phyloP scores from a whole-genome alignment of 2,888 invertebrate species.

The Hydroisotoma schaefferi region DNA sequence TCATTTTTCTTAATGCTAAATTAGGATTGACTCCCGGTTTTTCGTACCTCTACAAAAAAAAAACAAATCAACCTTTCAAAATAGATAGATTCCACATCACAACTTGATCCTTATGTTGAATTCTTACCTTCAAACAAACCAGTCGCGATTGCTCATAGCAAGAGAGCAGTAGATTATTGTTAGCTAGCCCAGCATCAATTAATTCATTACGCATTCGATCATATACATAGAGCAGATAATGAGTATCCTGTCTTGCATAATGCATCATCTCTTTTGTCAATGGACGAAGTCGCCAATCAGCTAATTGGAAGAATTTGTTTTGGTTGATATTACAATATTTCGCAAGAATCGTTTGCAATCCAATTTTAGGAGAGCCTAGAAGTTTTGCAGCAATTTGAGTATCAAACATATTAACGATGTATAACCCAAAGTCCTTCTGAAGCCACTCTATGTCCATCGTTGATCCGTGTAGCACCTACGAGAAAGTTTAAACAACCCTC shows the following conservation, averaged over 20 bases:
- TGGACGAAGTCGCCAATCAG: constrained; percentile 85
- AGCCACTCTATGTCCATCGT: constrained; percentile 86
- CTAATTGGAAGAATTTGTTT: constrained; percentile 87
- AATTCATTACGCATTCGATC: constrained; percentile 73
- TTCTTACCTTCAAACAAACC: constrained; percentile 64
- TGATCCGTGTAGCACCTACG: constrained; percentile 85
- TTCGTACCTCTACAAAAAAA: constrained; percentile 57
- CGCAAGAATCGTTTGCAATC: constrained; percentile 73
- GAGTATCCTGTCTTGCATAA: constrained; percentile 90
- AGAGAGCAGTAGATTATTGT: constrained; percentile 63
- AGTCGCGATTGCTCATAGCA: constrained; percentile 72
- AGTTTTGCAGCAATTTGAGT: constrained; percentile 82
- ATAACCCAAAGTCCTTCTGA: constrained; percentile 90
- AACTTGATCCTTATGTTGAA: no score
- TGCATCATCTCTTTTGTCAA: constrained; percentile 55
- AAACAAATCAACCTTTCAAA: no score
- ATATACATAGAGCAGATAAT: constrained; percentile 87
- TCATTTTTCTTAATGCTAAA: constrained; percentile 58
- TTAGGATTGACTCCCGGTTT: constrained; percentile 60
- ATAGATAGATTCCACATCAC: no score
- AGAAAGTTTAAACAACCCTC: constrained; percentile 30
- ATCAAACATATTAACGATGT: constrained; percentile 95
- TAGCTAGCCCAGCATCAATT: constrained; percentile 62
- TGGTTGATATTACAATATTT: constrained; percentile 72
- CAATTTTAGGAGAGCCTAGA: constrained; percentile 66